Conservation (phyloP, 2,888 invertebrate species). For the Pristionchus arcanus region DNA sequence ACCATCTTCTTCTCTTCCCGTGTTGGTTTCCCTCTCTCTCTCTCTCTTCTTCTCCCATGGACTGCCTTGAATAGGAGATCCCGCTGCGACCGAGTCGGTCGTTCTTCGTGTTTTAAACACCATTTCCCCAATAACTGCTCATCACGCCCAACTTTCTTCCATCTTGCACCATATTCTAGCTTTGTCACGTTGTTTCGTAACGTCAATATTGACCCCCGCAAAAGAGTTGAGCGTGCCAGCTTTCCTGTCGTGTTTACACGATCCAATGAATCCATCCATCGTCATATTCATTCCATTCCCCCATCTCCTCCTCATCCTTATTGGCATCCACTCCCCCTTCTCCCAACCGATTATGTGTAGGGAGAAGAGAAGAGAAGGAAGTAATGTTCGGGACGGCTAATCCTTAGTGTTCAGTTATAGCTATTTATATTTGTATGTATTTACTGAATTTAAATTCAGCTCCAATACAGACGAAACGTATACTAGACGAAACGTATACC, state of each 20-base stretch:
- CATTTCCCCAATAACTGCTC: background rate
- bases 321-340: background rate
- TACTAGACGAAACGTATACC: too few relatives aligned
- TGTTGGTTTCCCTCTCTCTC: background rate
- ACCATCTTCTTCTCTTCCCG: background rate
- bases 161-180: background rate
- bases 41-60: background rate
- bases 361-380: background rate
- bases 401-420: background rate
- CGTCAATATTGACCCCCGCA: background rate
- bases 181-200: background rate
- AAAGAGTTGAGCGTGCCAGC: background rate
- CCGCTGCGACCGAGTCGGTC: background rate
- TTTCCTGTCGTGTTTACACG: background rate
- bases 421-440: background rate
- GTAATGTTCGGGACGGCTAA: background rate
- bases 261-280: conserved; percentile 36
- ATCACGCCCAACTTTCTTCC: background rate
- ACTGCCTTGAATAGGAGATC: conserved; percentile 13
- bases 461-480: too few relatives aligned
- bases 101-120: conserved; percentile 16
- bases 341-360: background rate
- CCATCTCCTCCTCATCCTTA: background rate
- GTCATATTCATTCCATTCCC: background rate
- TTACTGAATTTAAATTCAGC: background rate